A percentile compares a stretch with the other conserved stretches of the same genome.
Evolutionary conservation across 2,888 invertebrate genomes (phyloP).

Genomic region (Pseudolycoriella hygida): DNA sequence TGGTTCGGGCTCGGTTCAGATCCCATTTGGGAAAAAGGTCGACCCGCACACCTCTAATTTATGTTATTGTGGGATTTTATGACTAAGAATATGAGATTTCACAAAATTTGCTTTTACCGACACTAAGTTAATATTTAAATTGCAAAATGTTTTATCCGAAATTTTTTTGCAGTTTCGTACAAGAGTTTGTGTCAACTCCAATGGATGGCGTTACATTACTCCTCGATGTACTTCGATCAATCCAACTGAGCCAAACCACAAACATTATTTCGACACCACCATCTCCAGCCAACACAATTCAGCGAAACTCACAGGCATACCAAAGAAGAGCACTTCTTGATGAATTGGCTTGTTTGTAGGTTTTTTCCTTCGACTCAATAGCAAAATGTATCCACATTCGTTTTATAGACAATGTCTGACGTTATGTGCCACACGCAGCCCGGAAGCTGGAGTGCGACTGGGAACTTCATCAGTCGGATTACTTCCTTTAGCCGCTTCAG

Average conservation of each 20-base stretch:
- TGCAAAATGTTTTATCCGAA: too few relatives aligned
- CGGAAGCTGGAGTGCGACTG: constrained; percentile 60
- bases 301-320: constrained; percentile 43
- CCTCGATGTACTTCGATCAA: constrained; percentile 67
- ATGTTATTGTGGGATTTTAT: too few relatives aligned
- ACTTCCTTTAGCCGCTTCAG: constrained; percentile 69
- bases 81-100: too few relatives aligned
- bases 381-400: not conserved
- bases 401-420: constrained; percentile 55
- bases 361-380: too few relatives aligned
- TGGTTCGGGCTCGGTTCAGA: too few relatives aligned
- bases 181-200: constrained; percentile 78
- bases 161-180: constrained; percentile 88
- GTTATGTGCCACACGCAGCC: constrained; percentile 59
- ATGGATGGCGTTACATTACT: constrained; percentile 73
- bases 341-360: constrained; percentile 69
- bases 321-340: constrained; percentile 62
- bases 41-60: too few relatives aligned
- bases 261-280: constrained; percentile 25
- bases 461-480: constrained; percentile 65
- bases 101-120: too few relatives aligned
- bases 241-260: constrained; percentile 62
- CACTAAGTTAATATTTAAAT: too few relatives aligned
- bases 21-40: too few relatives aligned
- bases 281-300: constrained; percentile 22